Percentiles rank a stretch among this genome's conserved stretches.
Evolutionary conservation across 2,888 invertebrate genomes (phyloP).

Genomic region (Dryobota labecula): DNA sequence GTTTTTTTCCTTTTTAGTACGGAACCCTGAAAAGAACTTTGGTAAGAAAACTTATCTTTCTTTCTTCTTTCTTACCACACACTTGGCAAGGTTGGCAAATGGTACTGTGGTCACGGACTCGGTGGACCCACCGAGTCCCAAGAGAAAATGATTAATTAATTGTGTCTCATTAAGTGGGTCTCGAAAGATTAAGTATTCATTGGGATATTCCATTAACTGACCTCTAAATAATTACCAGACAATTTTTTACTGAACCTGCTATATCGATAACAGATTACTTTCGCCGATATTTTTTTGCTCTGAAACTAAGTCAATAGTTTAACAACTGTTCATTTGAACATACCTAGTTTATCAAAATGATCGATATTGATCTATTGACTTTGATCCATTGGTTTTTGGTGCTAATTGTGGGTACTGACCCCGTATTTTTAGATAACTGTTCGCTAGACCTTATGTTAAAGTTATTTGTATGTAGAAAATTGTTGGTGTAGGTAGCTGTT

Average conservation of each 20-base stretch:
- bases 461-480: slow-evolving; percentile 31
- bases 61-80: no score
- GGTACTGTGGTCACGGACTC: neutral
- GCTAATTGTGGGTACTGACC: slow-evolving; percentile 58
- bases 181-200: neutral
- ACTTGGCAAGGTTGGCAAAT: no score
- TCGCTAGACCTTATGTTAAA: slow-evolving; percentile 57
- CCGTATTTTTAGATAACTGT: slow-evolving; percentile 69
- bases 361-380: slow-evolving; percentile 57
- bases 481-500: neutral
- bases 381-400: slow-evolving; percentile 65
- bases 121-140: neutral
- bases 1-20: no score
- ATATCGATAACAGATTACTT: slow-evolving; percentile 47
- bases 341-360: slow-evolving; percentile 49
- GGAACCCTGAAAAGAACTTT: neutral
- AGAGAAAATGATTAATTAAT: neutral
- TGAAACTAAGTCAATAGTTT: slow-evolving; percentile 42
- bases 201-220: neutral
- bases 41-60: no score
- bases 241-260: slow-evolving; percentile 27
- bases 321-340: slow-evolving; percentile 48
- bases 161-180: neutral
- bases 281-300: slow-evolving; percentile 45
- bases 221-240: slow-evolving; percentile 13